A percentile compares a stretch with the other conserved stretches of the same genome.
Conservation (phyloP, 2,888 invertebrate species). For the Alcis repandata region DNA sequence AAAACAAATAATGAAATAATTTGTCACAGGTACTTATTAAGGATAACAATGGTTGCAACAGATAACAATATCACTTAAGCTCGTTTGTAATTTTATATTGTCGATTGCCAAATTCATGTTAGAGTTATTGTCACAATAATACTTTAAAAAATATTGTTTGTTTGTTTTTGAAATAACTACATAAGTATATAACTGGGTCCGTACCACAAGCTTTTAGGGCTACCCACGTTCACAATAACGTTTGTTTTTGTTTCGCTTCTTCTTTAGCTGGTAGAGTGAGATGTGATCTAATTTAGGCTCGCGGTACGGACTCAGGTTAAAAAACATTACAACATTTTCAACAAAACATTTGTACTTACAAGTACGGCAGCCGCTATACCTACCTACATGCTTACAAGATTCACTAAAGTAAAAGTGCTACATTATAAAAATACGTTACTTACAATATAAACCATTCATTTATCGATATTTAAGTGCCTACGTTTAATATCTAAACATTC, state of each 20-base stretch:
- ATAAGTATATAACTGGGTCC: conserved; percentile 17
- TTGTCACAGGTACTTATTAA: background rate
- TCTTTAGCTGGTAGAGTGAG: no score
- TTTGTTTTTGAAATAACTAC: conserved; percentile 3
- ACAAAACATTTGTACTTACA: conserved; percentile 14
- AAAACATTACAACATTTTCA: conserved; percentile 14
- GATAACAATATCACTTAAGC: conserved; percentile 70
- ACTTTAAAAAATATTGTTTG: conserved; percentile 58
- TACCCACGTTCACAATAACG: no score
- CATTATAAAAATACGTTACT: conserved; percentile 60
- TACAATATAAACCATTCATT: conserved; percentile 48
- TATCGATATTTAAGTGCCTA: conserved; percentile 35
- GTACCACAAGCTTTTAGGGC: no score
- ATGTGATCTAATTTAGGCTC: no score
- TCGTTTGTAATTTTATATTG: conserved; percentile 76
- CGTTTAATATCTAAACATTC: conserved; percentile 67
- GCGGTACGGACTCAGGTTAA: conserved; percentile 33
- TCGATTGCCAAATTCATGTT: conserved; percentile 75
- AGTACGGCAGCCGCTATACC: conserved; percentile 3
- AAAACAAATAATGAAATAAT: no score
- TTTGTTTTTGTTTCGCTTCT: no score
- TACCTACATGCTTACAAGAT: background rate
- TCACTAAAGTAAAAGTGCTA: conserved; percentile 63
- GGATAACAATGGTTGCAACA: conserved; percentile 45
- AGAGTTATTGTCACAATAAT: conserved; percentile 83